Base-by-base conservation (phyloP, 2,113 vertebrate genomes). In the Oreochromis niloticus region DNA sequence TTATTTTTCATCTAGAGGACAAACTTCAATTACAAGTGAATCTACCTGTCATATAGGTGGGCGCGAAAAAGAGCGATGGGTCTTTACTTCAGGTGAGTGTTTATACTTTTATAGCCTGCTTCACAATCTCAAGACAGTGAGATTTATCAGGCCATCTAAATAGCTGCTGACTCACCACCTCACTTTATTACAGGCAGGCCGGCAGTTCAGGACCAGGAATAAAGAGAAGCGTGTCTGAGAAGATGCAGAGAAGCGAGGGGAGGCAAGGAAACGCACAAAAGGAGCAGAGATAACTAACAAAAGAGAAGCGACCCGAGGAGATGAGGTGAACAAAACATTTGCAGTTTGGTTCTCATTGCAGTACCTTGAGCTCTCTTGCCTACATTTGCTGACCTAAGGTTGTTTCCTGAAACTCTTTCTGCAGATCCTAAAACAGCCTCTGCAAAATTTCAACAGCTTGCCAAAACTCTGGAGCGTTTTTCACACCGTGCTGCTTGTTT, bases 161-260 rank as follows among this genome's bases (percentile, higher is more conserved):
- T 79, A 81, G n/a, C 85, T 90, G 92, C 91, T 88, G 91, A 93
- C 81, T 93, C 91, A 92, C 81, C 81, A 83, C 3, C 39, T 71
- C 43, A 59, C 43, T 75, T 88, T 88, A 90, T 91, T 75, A 86
- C 73, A 36, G 71, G 27, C 73, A 86, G 48, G 17, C 7, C 2
- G n/a, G 39, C 82, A 43, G 82, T 85, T 93, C 73, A 57, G 41
- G n/a, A 73, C 16, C n/a, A 81, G 82, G 75, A 79, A 73, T n/a
- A 59, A 81, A 87, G 75, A 88, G n/a, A 11, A 41, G 75, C n/a
- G 83, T 59, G 48, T 4, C 56, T 68, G 71, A 43, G 87, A 22
- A 54, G 75, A 36, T 32, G 79, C 17, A 39, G 79, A 11, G 59
- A 36, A 8, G 34, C 32, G 14, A 66, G 39, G 22, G 68, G 12